phyloP scores from a whole-genome alignment of 2,113 vertebrate species.

The Sinocyclocheilus grahami region DNA sequence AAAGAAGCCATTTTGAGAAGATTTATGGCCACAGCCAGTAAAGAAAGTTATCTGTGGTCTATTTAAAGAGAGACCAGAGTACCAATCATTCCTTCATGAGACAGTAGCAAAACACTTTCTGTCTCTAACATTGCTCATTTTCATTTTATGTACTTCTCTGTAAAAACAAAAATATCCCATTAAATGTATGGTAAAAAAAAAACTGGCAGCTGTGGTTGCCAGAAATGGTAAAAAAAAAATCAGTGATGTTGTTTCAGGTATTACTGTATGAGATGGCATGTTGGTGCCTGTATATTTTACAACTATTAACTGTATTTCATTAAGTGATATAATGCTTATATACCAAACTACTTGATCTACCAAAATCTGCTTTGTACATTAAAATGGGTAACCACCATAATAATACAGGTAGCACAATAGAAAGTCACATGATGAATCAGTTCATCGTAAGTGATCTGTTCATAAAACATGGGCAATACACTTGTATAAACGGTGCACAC shows the following conservation, averaged over 20 bases:
- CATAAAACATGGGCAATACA: neutral
- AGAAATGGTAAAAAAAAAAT: too few species aligned
- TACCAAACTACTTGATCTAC: too few species aligned
- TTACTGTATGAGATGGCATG: too few species aligned
- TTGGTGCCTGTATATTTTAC: too few species aligned
- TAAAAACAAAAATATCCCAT: neutral
- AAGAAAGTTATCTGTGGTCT: neutral
- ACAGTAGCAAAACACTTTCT: neutral
- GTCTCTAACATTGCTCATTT: too few species aligned
- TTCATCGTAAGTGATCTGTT: neutral
- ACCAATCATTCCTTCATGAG: neutral
- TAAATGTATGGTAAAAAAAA: too few species aligned
- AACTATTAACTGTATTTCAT: too few species aligned
- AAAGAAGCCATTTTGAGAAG: constrained; percentile 18
- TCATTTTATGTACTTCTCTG: neutral
- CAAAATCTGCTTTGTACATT: neutral
- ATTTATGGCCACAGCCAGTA: neutral
- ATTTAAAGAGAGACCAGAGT: neutral
- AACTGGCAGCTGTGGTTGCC: too few species aligned
- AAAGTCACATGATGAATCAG: neutral
- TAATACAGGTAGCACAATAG: too few species aligned
- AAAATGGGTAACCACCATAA: neutral
- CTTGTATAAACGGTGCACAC: neutral
- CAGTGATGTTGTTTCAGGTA: too few species aligned
- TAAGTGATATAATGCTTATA: too few species aligned